phyloP scores from a whole-genome alignment of 2,888 invertebrate genomes.

The Adela reaumurella region DNA sequence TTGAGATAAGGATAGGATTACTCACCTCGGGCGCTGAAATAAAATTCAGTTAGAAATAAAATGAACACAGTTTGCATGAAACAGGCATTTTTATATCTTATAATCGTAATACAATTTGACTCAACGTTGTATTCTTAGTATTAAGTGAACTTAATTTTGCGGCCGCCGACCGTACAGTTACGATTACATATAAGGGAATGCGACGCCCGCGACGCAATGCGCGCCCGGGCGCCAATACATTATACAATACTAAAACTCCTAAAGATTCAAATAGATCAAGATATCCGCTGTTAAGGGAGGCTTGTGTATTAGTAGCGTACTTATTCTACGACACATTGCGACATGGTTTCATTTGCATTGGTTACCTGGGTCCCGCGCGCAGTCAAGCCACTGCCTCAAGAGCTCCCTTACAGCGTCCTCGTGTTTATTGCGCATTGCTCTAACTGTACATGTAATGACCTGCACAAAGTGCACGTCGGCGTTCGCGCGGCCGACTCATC shows the following conservation, averaged over 20 bases:
- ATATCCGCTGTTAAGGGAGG: no score
- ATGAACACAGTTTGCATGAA: conserved; percentile 47
- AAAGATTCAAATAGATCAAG: not conserved
- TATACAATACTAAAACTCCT: not conserved
- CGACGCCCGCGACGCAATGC: no score
- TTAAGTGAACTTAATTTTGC: not conserved
- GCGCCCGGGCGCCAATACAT: not conserved
- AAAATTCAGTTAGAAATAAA: conserved; percentile 49
- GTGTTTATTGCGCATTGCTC: not conserved
- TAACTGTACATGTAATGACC: no score
- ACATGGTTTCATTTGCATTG: no score
- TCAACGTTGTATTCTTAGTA: conserved; percentile 16
- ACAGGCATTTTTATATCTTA: conserved; percentile 56
- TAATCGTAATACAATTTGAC: conserved; percentile 41
- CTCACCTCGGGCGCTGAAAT: conserved; percentile 34
- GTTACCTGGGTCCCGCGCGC: not conserved
- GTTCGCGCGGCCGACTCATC: no score
- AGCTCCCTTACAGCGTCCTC: not conserved
- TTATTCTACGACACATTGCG: no score
- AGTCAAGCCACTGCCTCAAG: not conserved
- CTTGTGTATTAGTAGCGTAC: no score
- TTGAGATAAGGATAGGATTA: not conserved
- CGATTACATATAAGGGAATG: not conserved
- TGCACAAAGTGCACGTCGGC: no score
- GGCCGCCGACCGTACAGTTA: not conserved